These are phyloP conservation scores for Rhodinocichla rosea DNA, from an alignment of 2,113 vertebrate genomes.

Conservation along the genomic window DNA sequence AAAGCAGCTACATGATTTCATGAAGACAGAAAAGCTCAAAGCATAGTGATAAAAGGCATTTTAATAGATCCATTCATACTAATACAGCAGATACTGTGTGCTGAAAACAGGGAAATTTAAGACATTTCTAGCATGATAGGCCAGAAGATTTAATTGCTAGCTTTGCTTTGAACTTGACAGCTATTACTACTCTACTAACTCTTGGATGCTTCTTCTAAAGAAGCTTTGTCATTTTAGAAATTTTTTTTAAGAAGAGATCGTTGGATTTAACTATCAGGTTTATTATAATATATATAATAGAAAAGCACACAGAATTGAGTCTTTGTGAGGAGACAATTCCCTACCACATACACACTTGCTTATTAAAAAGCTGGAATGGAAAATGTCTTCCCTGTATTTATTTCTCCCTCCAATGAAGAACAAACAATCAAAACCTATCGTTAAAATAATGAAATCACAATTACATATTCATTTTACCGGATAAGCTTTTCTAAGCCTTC, in stretches of 20 bases:
- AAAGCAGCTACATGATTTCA: neutral
- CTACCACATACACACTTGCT: neutral
- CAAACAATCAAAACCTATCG: neutral
- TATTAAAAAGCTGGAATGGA: neutral
- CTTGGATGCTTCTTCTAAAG: neutral
- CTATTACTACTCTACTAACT: neutral
- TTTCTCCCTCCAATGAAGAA: neutral
- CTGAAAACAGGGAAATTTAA: neutral
- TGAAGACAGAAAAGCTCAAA: neutral
- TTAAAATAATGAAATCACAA: neutral
- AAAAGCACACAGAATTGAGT: neutral
- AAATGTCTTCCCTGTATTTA: neutral
- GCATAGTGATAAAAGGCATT: neutral
- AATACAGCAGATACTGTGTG: neutral
- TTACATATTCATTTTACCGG: neutral
- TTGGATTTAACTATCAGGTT: neutral
- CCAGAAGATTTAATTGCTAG: conserved; percentile 1
- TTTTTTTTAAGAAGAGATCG: neutral
- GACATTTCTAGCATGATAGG: neutral
- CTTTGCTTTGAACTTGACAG: conserved; percentile 20
- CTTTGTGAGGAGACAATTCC: neutral
- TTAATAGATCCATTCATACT: neutral
- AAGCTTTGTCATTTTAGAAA: neutral
- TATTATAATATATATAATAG: neutral
- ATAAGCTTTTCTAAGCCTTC: neutral